Evolutionary conservation across 2,113 vertebrate species (phyloP).

Genomic region (Sorex fumeus): DNA sequence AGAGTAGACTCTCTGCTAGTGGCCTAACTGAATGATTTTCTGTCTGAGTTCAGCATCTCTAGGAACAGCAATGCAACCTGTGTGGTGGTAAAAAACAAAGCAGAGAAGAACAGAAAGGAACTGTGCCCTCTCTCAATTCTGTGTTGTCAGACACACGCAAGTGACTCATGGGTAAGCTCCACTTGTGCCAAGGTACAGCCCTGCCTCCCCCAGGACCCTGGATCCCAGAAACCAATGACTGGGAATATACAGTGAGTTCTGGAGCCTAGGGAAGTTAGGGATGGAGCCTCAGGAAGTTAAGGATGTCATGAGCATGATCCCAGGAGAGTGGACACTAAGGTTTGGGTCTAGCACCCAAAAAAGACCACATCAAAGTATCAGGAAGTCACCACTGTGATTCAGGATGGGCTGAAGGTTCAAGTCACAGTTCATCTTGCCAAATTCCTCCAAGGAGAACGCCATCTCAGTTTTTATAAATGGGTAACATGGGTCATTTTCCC

Average conservation of each 20-base stretch:
- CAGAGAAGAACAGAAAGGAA: no score
- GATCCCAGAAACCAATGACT: accelerated
- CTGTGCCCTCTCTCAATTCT: no score
- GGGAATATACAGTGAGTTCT: background rate
- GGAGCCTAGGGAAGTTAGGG: background rate
- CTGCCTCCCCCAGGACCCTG: no score
- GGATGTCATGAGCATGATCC: background rate
- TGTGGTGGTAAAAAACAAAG: no score
- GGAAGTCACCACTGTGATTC: background rate
- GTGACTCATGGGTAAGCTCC: no score
- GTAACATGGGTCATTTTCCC: background rate
- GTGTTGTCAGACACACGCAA: no score
- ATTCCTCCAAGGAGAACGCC: accelerated
- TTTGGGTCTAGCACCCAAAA: background rate
- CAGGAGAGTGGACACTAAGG: background rate
- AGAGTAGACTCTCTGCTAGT: no score
- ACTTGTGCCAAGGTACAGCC: accelerated
- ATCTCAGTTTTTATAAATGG: accelerated
- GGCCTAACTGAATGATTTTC: no score
- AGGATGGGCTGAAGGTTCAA: accelerated
- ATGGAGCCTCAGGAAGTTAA: background rate
- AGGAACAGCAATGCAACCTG: no score
- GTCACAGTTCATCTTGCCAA: background rate
- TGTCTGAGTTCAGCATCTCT: no score
- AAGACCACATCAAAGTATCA: background rate